Base-by-base conservation (phyloP, 2,797 vertebrate genomes). In the Buphagus erythrorhynchus region DNA sequence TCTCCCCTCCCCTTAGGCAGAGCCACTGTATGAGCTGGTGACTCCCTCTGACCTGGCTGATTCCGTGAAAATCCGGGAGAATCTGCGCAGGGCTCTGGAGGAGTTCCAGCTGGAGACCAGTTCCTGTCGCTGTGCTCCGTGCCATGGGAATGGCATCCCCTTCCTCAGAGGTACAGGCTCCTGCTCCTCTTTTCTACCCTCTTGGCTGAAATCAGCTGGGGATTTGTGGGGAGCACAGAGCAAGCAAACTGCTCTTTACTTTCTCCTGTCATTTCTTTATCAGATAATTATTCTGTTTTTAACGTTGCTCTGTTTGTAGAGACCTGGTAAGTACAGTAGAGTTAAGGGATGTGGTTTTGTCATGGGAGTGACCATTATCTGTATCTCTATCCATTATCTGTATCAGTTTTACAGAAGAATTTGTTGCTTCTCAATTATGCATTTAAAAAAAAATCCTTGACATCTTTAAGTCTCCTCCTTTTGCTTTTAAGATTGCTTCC, bases 1-100 rank as follows among this genome's bases (percentile, higher is more conserved):
- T 54, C 59, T 91, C 36, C 51, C 63, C 28, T 84, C 40, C 45
- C 52, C 82, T 58, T 67, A 99, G 99, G 98, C 97, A 17, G 97
- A 95, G 66, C 99, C 99, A 0, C 97, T 99, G 76, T 99, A 98
- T 82, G 98, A 99, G 87, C 97, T 99, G 96, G 98, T 99, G 96
- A 98, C 97, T 38, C 84, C 98, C 29, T 95, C 95, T 13, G 99
- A 99, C 82, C 98, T 99, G 13, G 79, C 96, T 55, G 97, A 97
- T 5, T 95, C 97, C 14, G 83, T 62, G 52, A 88, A 45, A 6
- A 93, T 99, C 88, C 99, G 97, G 87, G 98, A 98, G 86, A 99
- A 99, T 89, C 97, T 99, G 97, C 98, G 95, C 48, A 97, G 75
- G 66, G 99, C 98, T 7, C 96, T 99, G 87, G 96, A 97, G 0